These are phyloP conservation scores for Lithodes maja DNA, from an alignment of 2,888 invertebrate genomes.

Conservation along the genomic window DNA sequence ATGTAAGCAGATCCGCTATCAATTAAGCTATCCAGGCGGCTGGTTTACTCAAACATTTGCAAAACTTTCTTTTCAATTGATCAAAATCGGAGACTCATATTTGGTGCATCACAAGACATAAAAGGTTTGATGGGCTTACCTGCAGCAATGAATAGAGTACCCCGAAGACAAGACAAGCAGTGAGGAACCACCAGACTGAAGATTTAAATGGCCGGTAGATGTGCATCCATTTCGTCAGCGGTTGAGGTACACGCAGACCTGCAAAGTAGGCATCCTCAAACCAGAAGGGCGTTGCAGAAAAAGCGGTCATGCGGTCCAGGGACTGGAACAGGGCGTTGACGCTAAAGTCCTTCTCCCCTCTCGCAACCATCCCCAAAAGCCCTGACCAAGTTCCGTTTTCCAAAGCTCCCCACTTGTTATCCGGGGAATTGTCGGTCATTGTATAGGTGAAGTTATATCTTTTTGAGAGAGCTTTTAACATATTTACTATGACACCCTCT, in stretches of 20 bases:
- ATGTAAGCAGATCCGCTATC: no score
- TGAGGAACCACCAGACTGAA: constrained; percentile 11
- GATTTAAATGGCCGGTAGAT: constrained; percentile 41
- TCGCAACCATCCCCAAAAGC: constrained; percentile 18
- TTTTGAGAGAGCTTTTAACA: no score
- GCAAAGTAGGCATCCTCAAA: constrained; percentile 18
- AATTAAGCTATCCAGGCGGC: no score
- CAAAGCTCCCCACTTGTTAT: constrained; percentile 29
- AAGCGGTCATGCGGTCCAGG: constrained; percentile 11
- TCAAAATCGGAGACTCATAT: no score
- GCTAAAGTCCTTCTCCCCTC: constrained; percentile 34
- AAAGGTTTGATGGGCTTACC: no score
- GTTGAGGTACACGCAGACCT: constrained; percentile 27
- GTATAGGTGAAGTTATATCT: constrained; percentile 24
- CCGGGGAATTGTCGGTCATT: background rate
- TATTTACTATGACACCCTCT: no score
- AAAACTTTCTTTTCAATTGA: no score
- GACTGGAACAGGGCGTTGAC: constrained; percentile 23
- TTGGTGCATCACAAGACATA: no score
- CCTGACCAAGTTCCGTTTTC: constrained; percentile 52
- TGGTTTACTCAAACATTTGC: no score
- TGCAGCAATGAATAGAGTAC: background rate
- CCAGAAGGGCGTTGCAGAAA: background rate
- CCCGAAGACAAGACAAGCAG: background rate
- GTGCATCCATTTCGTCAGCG: constrained; percentile 40